Percentiles rank a stretch among this genome's conserved stretches.
These are phyloP conservation scores for Holacanthella duospinosa DNA, from an alignment of 2,888 invertebrate genomes.

Conservation along the genomic window DNA sequence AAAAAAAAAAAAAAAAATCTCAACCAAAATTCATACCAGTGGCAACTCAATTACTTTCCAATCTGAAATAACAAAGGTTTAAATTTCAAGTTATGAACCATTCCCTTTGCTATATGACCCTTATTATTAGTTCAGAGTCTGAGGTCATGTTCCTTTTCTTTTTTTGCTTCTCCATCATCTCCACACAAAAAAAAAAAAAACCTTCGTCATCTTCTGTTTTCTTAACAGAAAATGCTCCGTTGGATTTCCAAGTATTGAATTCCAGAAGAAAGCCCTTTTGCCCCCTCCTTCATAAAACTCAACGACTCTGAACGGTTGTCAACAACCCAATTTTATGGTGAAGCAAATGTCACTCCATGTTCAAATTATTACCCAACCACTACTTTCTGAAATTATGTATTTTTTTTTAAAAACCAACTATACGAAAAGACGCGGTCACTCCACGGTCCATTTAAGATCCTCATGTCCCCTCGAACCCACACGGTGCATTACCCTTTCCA, in stretches of 20 bases:
- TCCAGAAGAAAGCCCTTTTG: neutral
- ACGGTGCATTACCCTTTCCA: neutral
- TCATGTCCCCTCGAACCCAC: too few relatives aligned
- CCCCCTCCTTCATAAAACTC: neutral
- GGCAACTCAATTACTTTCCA: neutral
- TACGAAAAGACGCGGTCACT: neutral
- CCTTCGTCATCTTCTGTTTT: too few relatives aligned
- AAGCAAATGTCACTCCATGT: slow-evolving; percentile 2
- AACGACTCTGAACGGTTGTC: slow-evolving; percentile 13
- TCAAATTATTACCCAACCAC: neutral
- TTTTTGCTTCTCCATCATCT: neutral
- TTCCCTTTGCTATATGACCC: neutral
- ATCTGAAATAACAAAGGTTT: neutral
- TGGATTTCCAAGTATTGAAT: neutral
- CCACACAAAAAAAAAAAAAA: too few relatives aligned
- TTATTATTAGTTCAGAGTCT: neutral
- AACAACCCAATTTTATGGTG: slow-evolving; percentile 18
- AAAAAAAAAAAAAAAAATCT: too few relatives aligned
- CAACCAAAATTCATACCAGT: neutral
- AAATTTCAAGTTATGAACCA: neutral
- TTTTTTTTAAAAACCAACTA: neutral
- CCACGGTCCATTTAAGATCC: too few relatives aligned
- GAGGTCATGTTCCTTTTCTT: neutral
- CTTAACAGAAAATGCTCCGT: neutral
- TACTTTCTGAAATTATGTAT: neutral